These are phyloP conservation scores for Caenorhabditis latens DNA, from an alignment of 1,140 invertebrate species.

Conservation along the genomic window DNA sequence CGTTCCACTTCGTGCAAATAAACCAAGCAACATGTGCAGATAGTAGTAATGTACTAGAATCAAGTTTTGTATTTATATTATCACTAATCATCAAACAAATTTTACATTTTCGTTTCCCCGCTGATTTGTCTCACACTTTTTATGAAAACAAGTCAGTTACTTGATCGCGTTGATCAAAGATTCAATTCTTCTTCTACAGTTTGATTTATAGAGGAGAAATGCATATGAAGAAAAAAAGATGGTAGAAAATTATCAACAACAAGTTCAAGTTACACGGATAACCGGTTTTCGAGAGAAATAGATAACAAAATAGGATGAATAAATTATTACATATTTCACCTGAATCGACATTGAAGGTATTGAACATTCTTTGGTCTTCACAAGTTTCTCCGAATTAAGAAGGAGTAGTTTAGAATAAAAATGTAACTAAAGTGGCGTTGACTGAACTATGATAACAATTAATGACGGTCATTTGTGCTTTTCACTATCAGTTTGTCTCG, in stretches of 20 bases:
- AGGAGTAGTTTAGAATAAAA: neutral
- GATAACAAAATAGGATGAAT: neutral
- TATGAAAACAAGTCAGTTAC: constrained; percentile 47
- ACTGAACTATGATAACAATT: neutral
- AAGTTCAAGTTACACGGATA: neutral
- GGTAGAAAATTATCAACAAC: constrained; percentile 4
- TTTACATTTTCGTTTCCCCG: too few species aligned
- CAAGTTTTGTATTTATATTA: neutral
- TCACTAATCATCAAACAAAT: neutral
- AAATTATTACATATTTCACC: constrained; percentile 1
- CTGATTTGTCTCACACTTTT: neutral
- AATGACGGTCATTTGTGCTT: neutral
- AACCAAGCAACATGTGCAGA: constrained; percentile 26
- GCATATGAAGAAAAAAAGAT: neutral
- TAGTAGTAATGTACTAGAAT: constrained; percentile 24
- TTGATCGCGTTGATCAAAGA: constrained; percentile 47
- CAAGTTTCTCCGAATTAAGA: neutral
- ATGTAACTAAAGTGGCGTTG: neutral
- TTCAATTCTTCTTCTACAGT: neutral
- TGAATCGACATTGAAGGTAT: neutral
- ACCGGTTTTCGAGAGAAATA: neutral
- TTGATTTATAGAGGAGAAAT: constrained; percentile 33
- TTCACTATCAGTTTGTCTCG: constrained; percentile 7
- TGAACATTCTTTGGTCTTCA: neutral
- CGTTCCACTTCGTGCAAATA: constrained; percentile 46